A percentile compares a stretch with the other conserved stretches of the same genome.
Conservation (phyloP, 2,888 invertebrate genomes). For the Ormyrus thymus region DNA sequence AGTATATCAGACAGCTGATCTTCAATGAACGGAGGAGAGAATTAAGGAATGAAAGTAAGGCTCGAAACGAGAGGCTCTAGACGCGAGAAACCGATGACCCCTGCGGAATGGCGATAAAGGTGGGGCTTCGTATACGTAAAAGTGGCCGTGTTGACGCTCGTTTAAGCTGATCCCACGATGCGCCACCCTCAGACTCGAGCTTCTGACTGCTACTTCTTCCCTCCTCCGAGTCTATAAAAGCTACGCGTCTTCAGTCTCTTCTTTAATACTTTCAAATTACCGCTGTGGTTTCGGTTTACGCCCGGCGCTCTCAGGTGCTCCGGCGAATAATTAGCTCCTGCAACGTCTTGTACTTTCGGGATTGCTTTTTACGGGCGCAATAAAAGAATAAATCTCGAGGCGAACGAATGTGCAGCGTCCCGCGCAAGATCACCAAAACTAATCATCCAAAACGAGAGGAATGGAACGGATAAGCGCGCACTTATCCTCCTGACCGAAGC, state of each 20-base stretch:
- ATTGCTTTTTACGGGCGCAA: too few relatives aligned
- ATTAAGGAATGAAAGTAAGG: constrained; percentile 42
- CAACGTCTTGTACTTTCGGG: too few relatives aligned
- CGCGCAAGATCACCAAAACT: neutral
- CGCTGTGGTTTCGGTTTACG: too few relatives aligned
- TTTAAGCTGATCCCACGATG: constrained; percentile 25
- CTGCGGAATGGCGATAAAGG: constrained; percentile 57
- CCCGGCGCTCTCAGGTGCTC: too few relatives aligned
- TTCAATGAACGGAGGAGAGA: neutral
- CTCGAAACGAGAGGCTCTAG: neutral
- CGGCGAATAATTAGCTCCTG: too few relatives aligned
- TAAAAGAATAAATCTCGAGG: too few relatives aligned
- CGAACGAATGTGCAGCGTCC: too few relatives aligned
- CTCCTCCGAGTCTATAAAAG: neutral
- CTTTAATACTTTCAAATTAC: too few relatives aligned
- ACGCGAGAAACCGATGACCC: constrained; percentile 57
- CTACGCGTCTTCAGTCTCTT: too few relatives aligned
- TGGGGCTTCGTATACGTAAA: constrained; percentile 37
- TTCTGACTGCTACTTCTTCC: neutral
- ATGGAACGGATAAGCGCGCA: neutral
- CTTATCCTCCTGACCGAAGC: neutral
- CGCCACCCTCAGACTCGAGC: neutral
- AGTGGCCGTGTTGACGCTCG: constrained; percentile 32
- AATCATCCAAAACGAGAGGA: neutral
- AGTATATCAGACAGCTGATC: too few relatives aligned